A percentile compares a stretch with the other conserved stretches of the same genome.
Conservation (phyloP, 2,888 invertebrate genomes). For the Dicyrtomina minuta region DNA sequence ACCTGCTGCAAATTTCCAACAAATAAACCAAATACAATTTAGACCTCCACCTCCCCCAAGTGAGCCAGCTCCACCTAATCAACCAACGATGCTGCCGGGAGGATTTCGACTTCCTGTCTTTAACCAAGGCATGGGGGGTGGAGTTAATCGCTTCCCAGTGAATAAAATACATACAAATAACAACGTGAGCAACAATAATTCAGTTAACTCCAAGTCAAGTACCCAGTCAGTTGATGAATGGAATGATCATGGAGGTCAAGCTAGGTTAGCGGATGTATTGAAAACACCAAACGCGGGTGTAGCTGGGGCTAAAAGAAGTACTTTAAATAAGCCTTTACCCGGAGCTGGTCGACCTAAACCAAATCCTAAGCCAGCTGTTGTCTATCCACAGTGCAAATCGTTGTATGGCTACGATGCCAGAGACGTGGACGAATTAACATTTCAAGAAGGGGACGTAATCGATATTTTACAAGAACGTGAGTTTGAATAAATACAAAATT, state of each 20-base stretch:
- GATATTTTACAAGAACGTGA: conserved; percentile 65
- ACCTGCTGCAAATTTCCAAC: not conserved
- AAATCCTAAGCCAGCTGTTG: conserved; percentile 58
- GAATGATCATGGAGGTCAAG: not conserved
- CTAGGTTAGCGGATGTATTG: conserved; percentile 29
- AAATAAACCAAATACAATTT: conserved; percentile 22
- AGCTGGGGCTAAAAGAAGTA: conserved; percentile 56
- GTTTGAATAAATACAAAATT: conserved; percentile 38
- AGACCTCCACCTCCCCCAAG: conserved; percentile 59
- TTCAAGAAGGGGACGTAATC: conserved; percentile 64
- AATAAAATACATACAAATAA: not conserved
- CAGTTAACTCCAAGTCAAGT: not conserved
- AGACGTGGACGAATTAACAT: conserved; percentile 66
- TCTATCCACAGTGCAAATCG: conserved; percentile 60
- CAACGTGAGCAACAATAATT: not conserved
- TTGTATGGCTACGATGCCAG: conserved; percentile 67
- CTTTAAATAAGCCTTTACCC: conserved; percentile 54
- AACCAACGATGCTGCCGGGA: conserved; percentile 56
- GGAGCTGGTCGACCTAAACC: conserved; percentile 58
- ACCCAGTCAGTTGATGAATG: not conserved
- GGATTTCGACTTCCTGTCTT: conserved; percentile 54
- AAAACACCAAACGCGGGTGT: conserved; percentile 55
- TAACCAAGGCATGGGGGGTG: not conserved
- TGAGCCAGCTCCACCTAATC: conserved; percentile 59
- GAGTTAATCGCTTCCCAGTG: conserved; percentile 2